Base-by-base conservation (phyloP, 2,797 vertebrate genomes). In the Gymnoscopelus braueri region DNA sequence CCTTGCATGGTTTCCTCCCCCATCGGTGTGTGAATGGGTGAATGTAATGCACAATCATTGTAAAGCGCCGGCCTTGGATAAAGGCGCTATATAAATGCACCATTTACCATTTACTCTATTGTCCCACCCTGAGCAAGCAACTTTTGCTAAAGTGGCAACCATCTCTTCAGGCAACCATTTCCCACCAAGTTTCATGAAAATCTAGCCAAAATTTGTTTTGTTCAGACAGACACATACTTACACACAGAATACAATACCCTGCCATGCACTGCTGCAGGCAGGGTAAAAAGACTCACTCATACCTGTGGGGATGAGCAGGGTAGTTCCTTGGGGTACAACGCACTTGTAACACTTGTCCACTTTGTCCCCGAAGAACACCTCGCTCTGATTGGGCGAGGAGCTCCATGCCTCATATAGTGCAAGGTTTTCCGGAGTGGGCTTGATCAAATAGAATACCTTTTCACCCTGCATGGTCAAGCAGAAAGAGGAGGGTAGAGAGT, bases 271-370 rank as follows among this genome's bases (percentile, higher is more conserved):
- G 29, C 29, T 32, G 29, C 29, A 32, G 5, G 29, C 29, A 32
- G 29, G 29, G 29, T 5, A 32, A 32, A 32, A 32, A 32, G 29
- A 32, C 84, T 90, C 82, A 19, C 19, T 19, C 1, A 19, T 29
- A 99, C 98, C 98, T 96, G 98, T 99, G 54, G 98, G 98, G 91
- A 99, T 95, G 91, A 99, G 96, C 83, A 99, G 95, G 29, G 98
- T 99, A 79, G 98, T 96, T 88, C 98, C 98, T 91, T 96, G 96
- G 80, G 95, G 94, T 67, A 99, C 96, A 29, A 98, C 87, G 87
- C 96, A 99, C 86, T 98, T 98, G 92, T 99, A 99, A 85, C 98
- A 99, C 88, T 96, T 96, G 54, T 98, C 97, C 91, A 98, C 97
- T 90, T 97, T 97, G 81, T 97, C 95, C 68, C 98, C 98, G 74